Base-by-base conservation (phyloP, 2,888 invertebrate genomes). In the Pachymerium ferrugineum region DNA sequence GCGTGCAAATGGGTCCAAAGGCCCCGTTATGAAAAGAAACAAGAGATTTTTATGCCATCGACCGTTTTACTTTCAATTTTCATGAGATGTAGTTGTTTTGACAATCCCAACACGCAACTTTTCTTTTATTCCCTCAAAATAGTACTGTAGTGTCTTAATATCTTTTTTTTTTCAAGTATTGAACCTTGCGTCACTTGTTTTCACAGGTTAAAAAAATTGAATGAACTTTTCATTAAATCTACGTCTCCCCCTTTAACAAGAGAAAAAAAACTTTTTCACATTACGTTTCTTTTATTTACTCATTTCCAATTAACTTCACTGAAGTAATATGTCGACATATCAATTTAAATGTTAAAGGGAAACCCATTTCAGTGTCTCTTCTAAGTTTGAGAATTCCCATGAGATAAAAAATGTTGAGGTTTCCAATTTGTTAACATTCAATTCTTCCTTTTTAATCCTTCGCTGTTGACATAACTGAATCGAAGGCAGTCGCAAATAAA, bases 391-490 rank as follows among this genome's bases (percentile, higher is more conserved):
- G n/a, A 62, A 62, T 28, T 62, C 62, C 62, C 62, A 62, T 6
- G 62, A 25, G 12, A 25, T 28, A 62, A 62, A 62, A n/a, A 62
- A 25, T 14, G 22, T 4, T 6, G 22, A 42, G 42, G 19, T 54
- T 54, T 54, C 14, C 54, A 54, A 62, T 62, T 62, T 28, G 62
- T 62, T 62, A 62, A 62, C 28, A 62, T 62, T 54, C 54, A n/a
- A n/a, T n/a, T n/a, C 25, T 47, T 5, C 47, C 19, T 62, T 62
- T 62, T 62, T 62, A 62, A 25, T 1, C 62, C 25, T 14, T 10
- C n/a, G 8, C 19, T 54, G 54, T 54, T 54, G 54, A 62, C 28
- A 62, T 62, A 62, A 62, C 62, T 62, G 25, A 28, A 28, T 62
- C 14, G 25, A 8, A 28, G 28, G 28, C 28, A 62, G 28, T 28